phyloP scores from a whole-genome alignment of 2,888 invertebrate species.

The Lycaena phlaeas region DNA sequence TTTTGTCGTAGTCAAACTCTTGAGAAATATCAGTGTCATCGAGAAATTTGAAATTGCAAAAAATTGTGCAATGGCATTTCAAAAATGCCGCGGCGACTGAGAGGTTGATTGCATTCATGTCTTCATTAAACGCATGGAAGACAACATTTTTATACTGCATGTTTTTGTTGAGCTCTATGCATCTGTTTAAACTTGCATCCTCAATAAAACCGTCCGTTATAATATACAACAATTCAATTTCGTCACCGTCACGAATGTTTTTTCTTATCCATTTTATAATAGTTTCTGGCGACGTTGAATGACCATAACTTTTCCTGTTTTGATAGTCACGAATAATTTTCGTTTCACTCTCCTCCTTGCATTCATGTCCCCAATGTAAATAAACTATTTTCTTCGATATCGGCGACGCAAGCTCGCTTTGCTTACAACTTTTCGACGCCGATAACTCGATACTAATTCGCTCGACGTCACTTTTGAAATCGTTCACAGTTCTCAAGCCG shows the following conservation, averaged over 20 bases:
- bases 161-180: constrained; percentile 23
- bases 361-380: constrained; percentile 27
- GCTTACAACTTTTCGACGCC: too few species aligned
- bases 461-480: constrained; percentile 24
- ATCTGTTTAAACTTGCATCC: background rate
- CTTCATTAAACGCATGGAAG: constrained; percentile 24
- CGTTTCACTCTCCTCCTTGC: constrained; percentile 25
- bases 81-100: constrained; percentile 28
- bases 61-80: constrained; percentile 24
- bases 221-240: constrained; percentile 28
- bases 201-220: constrained; percentile 28
- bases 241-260: constrained; percentile 12
- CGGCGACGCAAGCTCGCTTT: constrained; percentile 12
- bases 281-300: constrained; percentile 18
- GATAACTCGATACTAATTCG: constrained; percentile 18
- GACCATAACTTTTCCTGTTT: background rate
- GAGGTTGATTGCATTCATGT: constrained; percentile 18
- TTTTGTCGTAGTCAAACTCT: constrained; percentile 28
- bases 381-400: constrained; percentile 25
- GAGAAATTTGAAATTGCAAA: constrained; percentile 24
- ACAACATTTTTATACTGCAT: constrained; percentile 28
- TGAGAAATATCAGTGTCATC: constrained; percentile 27
- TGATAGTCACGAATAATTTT: constrained; percentile 13
- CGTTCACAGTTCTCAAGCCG: constrained; percentile 22
- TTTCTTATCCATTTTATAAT: constrained; percentile 17